Percentiles rank a stretch among this genome's conserved stretches.
phyloP scores from a whole-genome alignment of 2,113 vertebrate genomes.

The Indicator indicator region DNA sequence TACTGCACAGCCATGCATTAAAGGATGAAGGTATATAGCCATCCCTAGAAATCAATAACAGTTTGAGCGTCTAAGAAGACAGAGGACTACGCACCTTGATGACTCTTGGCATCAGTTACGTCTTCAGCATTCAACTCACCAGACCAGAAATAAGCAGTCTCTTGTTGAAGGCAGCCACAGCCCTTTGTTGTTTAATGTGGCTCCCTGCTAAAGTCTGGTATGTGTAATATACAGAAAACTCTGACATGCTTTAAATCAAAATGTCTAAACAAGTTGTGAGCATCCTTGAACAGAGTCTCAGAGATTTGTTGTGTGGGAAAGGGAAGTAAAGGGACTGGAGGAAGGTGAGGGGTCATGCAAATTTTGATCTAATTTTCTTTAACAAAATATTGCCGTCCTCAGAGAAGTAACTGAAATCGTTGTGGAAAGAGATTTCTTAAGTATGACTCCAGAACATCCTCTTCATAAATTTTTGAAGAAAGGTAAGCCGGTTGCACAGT shows the following conservation, averaged over 20 bases:
- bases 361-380: background rate
- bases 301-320: background rate
- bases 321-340: background rate
- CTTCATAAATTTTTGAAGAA: background rate
- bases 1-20: background rate
- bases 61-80: background rate
- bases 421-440: background rate
- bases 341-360: background rate
- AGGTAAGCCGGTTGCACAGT: background rate
- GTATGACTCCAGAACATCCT: background rate
- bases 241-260: background rate
- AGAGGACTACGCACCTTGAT: background rate
- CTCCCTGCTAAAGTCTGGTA: background rate
- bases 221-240: background rate
- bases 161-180: background rate
- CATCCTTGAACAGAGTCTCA: background rate
- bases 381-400: background rate
- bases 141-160: background rate
- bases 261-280: background rate
- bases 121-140: background rate
- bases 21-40: background rate
- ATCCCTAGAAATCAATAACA: background rate
- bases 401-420: background rate
- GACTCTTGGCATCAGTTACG: background rate
- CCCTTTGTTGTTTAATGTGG: background rate